Base-by-base conservation (phyloP, 2,797 vertebrate species). In the Sparidentex hasta region DNA sequence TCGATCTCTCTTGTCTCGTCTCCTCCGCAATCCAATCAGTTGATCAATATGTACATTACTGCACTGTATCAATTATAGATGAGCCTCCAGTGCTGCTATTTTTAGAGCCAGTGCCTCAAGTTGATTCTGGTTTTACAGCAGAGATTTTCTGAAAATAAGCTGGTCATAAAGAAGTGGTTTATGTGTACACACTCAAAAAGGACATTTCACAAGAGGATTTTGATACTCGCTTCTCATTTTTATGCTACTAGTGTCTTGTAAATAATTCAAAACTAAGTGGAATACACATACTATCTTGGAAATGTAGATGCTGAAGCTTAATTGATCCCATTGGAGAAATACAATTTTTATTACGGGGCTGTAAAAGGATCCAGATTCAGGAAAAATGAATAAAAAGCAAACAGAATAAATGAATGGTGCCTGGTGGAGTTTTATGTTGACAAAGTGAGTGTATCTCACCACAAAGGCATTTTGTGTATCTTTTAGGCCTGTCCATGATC, bases 41-140 rank as follows among this genome's bases (percentile, higher is more conserved):
- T 71, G 48, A 85, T 92, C 89, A 74, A 92, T 91, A 80, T 81
- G 84, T 81, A 62, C 86, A 84, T 86, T 70, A 50, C 65, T 74
- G 16, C 69, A 25, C 65, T 70, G 17, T 77, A 84, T 93, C 73
- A 84, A 90, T 90, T 84, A 91, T 88, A 82, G 65, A 92, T 92
- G 88, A 86, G 84, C 59, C 57, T 56, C 68, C 69, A 77, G 75
- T 56, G 13, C 41, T 16, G 80, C 59, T 90, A 89, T 90, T 88
- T 90, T 88, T 90, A 85, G 87, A 86, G 3, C 23, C 25, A 27
- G 47, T 58, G 62, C 52, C 63, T 67, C 57, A 16, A 23, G 80
- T 79, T 0, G 48, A 74, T 73, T 63, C n/a, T 67, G 27, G 20
- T 51, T 74, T 23, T 52, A 74, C 51, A 67, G 52, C 51, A 33